These are phyloP conservation scores for Phaetusa simplex DNA, from an alignment of 2,113 vertebrate genomes.

Conservation along the genomic window DNA sequence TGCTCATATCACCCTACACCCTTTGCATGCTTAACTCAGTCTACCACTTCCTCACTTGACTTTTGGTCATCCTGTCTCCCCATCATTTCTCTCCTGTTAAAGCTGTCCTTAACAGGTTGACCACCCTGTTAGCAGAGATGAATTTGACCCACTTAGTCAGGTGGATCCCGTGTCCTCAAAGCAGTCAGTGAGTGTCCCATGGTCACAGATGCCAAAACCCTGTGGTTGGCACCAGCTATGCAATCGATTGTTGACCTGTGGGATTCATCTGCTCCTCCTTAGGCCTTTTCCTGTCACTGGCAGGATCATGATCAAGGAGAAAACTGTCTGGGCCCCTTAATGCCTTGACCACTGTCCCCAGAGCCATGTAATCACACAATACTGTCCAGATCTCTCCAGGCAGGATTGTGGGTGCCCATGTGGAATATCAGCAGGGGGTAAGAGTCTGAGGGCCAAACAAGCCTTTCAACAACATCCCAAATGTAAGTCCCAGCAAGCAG, in stretches of 20 bases:
- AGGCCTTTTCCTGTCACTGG: background rate
- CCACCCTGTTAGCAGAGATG: background rate
- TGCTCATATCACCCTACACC: background rate
- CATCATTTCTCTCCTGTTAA: background rate
- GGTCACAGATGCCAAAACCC: background rate
- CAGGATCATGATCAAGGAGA: background rate
- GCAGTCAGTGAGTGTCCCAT: background rate
- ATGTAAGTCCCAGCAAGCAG: background rate
- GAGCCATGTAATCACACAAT: background rate
- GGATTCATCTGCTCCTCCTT: background rate
- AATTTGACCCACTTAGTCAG: background rate
- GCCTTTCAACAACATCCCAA: background rate
- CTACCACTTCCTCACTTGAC: background rate
- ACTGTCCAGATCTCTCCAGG: background rate
- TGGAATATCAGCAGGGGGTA: background rate
- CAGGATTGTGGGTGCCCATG: background rate
- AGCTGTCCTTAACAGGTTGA: background rate
- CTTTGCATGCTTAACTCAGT: background rate
- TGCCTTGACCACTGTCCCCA: background rate
- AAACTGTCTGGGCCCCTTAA: background rate
- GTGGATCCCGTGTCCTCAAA: background rate
- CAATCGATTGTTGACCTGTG: background rate
- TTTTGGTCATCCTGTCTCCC: background rate
- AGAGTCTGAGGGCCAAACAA: background rate
- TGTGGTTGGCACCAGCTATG: background rate